Evolutionary conservation across 1,140 invertebrate species (phyloP).

Genomic region (Drosophila equinoxialis): DNA sequence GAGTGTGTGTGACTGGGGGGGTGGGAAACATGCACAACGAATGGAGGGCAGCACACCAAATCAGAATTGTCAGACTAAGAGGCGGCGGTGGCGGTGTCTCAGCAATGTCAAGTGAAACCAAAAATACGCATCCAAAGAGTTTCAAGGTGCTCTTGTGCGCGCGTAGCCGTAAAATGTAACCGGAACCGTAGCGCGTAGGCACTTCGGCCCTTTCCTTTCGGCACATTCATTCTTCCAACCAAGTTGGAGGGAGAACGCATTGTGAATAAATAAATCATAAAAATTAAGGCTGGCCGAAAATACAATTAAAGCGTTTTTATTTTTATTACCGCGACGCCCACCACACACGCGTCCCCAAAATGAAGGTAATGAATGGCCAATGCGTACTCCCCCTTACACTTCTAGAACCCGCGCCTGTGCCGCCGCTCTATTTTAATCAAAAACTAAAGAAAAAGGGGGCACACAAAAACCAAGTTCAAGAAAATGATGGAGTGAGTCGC

Average conservation of each 20-base stretch:
- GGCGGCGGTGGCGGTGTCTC: conserved; percentile 1
- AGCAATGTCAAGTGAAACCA: conserved; percentile 7
- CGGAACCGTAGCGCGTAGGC: conserved; percentile 29
- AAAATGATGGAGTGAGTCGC: conserved; percentile 16
- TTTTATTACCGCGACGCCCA: conserved; percentile 44
- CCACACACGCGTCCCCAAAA: neutral
- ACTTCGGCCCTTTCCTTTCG: conserved; percentile 1
- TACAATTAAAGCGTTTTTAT: conserved; percentile 59
- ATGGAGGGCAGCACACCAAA: neutral
- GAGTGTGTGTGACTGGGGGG: neutral
- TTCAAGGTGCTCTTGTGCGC: conserved; percentile 20
- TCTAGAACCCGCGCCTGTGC: too few species aligned
- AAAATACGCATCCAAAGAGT: conserved; percentile 14
- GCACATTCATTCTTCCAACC: neutral
- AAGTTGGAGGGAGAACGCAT: neutral
- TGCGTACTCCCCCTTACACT: neutral
- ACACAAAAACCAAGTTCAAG: conserved; percentile 11
- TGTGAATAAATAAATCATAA: conserved; percentile 61
- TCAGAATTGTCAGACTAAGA: conserved; percentile 9
- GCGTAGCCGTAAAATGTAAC: conserved; percentile 8
- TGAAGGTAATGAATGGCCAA: conserved; percentile 7
- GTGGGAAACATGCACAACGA: neutral
- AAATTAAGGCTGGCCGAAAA: conserved; percentile 47
- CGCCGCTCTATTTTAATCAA: conserved; percentile 17
- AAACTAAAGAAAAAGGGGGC: conserved; percentile 24